Evolutionary conservation across 1,140 invertebrate species (phyloP).

Genomic region (Tetramorium alpestre): DNA sequence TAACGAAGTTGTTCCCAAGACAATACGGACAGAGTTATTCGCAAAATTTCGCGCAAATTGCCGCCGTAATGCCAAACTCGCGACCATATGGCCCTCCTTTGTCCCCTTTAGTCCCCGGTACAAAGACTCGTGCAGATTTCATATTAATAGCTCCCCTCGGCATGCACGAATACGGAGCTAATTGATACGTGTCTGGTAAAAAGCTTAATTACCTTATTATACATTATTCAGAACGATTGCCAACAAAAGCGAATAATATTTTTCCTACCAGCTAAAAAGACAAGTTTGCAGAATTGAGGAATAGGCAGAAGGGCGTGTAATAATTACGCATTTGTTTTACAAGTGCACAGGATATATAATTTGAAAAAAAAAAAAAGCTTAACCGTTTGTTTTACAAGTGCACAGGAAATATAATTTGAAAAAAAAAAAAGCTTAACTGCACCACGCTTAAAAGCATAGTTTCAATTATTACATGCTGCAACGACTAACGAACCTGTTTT

Average conservation of each 20-base stretch:
- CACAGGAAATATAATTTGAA: not conserved
- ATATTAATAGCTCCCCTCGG: constrained; percentile 1
- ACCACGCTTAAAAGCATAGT: not conserved
- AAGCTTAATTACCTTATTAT: not conserved
- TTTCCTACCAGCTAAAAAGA: no score
- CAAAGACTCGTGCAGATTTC: not conserved
- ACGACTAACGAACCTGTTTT: constrained; percentile 14
- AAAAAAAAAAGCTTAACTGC: not conserved
- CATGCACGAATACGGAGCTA: not conserved
- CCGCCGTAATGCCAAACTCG: constrained; percentile 15
- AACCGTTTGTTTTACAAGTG: not conserved
- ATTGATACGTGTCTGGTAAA: not conserved
- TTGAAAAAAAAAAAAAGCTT: no score
- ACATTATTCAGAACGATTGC: not conserved
- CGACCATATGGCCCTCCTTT: constrained; percentile 6
- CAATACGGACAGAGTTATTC: constrained; percentile 38
- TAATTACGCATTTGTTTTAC: not conserved
- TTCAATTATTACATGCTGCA: constrained; percentile 9
- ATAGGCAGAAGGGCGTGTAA: not conserved
- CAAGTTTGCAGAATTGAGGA: not conserved
- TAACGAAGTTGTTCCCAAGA: constrained; percentile 54
- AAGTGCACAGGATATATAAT: not conserved
- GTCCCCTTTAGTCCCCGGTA: not conserved
- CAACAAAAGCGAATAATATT: not conserved
- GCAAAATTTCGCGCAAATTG: constrained; percentile 48